Percentiles rank a stretch among this genome's conserved stretches.
phyloP scores from a whole-genome alignment of 2,888 invertebrate species.

The Hedychridium roseum region DNA sequence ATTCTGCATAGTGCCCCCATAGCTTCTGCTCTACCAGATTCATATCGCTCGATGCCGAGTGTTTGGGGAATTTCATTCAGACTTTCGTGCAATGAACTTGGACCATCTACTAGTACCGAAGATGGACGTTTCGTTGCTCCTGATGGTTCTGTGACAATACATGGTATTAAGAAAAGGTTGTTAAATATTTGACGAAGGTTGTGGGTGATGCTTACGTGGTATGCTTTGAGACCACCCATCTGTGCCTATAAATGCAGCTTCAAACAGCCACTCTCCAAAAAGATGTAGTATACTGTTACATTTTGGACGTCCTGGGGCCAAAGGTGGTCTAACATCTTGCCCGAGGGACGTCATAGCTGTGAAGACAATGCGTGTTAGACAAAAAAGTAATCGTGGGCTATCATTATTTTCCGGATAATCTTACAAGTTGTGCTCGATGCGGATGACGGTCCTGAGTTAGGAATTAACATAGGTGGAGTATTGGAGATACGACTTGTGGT shows the following conservation, averaged over 20 bases:
- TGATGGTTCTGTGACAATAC: conserved; percentile 49
- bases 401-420: conserved; percentile 32
- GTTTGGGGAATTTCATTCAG: conserved; percentile 72
- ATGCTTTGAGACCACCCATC: conserved; percentile 69
- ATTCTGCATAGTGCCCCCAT: conserved; percentile 94
- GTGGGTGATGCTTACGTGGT: conserved; percentile 64
- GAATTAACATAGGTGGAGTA: conserved; percentile 72
- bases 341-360: conserved; percentile 72
- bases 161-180: conserved; percentile 10
- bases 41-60: conserved; percentile 80
- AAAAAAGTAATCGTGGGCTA: conserved; percentile 30
- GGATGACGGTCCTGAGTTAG: conserved; percentile 77
- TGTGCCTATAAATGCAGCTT: conserved; percentile 91
- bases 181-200: background rate
- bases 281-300: conserved; percentile 95
- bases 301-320: conserved; percentile 83
- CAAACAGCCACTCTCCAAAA: conserved; percentile 96
- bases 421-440: conserved; percentile 74
- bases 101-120: conserved; percentile 73
- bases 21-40: conserved; percentile 91
- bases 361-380: no score
- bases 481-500: conserved; percentile 77
- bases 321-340: conserved; percentile 71
- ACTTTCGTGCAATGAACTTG: conserved; percentile 73
- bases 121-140: conserved; percentile 70